These are phyloP conservation scores for Tridacna crocea DNA, from an alignment of 2,888 invertebrate genomes.

Conservation along the genomic window DNA sequence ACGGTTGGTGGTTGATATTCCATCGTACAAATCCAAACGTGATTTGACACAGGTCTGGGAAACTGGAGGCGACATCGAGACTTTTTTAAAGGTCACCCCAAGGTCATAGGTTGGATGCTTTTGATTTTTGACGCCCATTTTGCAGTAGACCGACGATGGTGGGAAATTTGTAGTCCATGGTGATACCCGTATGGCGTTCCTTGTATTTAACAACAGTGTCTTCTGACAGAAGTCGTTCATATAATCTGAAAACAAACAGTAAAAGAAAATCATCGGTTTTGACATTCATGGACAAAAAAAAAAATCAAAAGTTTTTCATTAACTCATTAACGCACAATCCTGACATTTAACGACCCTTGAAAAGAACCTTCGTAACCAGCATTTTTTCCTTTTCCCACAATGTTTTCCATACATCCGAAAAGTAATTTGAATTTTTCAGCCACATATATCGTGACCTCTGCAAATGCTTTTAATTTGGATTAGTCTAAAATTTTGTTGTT, in stretches of 20 bases:
- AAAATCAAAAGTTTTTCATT: too few species aligned
- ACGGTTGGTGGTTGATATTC: not conserved
- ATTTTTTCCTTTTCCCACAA: too few species aligned
- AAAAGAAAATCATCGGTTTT: not conserved
- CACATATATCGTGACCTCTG: too few species aligned
- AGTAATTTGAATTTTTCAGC: too few species aligned
- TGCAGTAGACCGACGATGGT: not conserved
- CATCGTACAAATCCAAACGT: conserved; percentile 13
- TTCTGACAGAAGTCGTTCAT: conserved; percentile 14
- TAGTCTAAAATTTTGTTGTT: too few species aligned
- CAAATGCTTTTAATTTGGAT: too few species aligned
- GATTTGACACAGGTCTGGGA: not conserved
- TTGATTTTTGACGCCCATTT: conserved; percentile 9
- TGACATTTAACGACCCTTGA: too few species aligned
- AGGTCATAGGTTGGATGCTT: conserved; percentile 8
- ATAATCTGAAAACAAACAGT: conserved; percentile 17
- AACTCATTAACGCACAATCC: too few species aligned
- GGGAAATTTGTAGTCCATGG: conserved; percentile 24
- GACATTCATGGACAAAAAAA: too few species aligned
- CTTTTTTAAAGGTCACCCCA: conserved; percentile 17
- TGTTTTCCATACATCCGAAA: too few species aligned
- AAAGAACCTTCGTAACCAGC: too few species aligned
- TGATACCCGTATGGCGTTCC: conserved; percentile 16
- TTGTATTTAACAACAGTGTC: conserved; percentile 11
- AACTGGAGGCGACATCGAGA: not conserved